Base-by-base conservation (phyloP, 2,888 invertebrate species). In the Celastrina argiolus region DNA sequence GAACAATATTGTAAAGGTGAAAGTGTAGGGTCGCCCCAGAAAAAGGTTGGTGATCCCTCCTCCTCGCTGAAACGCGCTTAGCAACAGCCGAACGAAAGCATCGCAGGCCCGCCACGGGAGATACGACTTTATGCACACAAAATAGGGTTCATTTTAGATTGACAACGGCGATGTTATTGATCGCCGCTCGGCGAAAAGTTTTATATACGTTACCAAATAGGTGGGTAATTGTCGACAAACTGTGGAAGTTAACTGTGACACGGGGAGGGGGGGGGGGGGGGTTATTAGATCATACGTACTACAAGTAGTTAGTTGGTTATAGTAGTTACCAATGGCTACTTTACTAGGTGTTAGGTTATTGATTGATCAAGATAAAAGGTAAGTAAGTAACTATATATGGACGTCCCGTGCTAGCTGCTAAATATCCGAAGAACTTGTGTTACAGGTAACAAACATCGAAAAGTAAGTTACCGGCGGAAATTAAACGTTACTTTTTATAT, bases 161-260 rank as follows among this genome's bases (percentile, higher is more conserved):
- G 14, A 14, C n/a, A 22, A 56, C 8, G 12, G 0, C 6, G 12
- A 73, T 78, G 80, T 85, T 90, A 90, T 90, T 87, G 90, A 90
- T 90, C 90, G 84, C 74, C 83, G 79, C 86, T 81, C 82, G 79
- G 85, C 85, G 86, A 88, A 88, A 89, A 88, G 83, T 89, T 86
- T 78, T 81, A 66, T 69, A 68, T 69, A 66, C 66, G 71, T 68
- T 70, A 69, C 63, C 66, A 67, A 67, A 65, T 68, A 70, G 65
- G 69, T 69, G 69, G 68, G 68, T 68, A 66, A 68, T 72, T 64
- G 69, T 68, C 64, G 67, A 69, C 67, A 63, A 67, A 68, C 66
- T 56, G 65, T n/a, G 31, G 31, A 28, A 41, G 65, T 65, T 58
- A 65, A 42, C 58, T 65, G 58, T 42, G 58, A 42, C 58, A 58